Conservation (phyloP, 2,888 invertebrate species). For the Rotaria sp. region DNA sequence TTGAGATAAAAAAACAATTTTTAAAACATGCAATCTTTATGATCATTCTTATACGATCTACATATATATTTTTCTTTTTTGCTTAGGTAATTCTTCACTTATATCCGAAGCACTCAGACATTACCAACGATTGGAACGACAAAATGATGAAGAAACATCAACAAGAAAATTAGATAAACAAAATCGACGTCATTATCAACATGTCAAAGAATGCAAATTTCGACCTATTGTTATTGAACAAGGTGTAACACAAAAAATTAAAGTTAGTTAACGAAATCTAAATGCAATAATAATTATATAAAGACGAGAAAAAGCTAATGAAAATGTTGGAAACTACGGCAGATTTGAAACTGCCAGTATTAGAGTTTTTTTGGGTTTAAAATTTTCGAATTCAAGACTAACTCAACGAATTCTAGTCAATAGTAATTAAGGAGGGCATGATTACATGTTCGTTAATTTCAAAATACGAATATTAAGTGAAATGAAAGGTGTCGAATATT, state of each 20-base stretch:
- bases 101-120: not conserved
- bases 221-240: not conserved
- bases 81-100: not conserved
- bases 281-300: too few relatives aligned
- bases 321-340: too few relatives aligned
- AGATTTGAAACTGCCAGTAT: too few relatives aligned
- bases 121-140: not conserved
- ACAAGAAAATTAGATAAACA: not conserved
- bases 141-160: not conserved
- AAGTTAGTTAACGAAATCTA: not conserved
- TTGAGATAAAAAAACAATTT: not conserved
- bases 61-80: not conserved
- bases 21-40: not conserved
- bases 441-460: too few relatives aligned
- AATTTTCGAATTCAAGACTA: too few relatives aligned
- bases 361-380: too few relatives aligned
- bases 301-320: not conserved
- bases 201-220: constrained; percentile 7
- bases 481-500: too few relatives aligned
- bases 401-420: too few relatives aligned
- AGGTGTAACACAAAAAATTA: not conserved
- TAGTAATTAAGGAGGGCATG: too few relatives aligned
- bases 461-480: too few relatives aligned
- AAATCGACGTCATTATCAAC: not conserved
- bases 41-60: not conserved